phyloP scores from a whole-genome alignment of 2,113 vertebrate genomes.

The Trichechus manatus region DNA sequence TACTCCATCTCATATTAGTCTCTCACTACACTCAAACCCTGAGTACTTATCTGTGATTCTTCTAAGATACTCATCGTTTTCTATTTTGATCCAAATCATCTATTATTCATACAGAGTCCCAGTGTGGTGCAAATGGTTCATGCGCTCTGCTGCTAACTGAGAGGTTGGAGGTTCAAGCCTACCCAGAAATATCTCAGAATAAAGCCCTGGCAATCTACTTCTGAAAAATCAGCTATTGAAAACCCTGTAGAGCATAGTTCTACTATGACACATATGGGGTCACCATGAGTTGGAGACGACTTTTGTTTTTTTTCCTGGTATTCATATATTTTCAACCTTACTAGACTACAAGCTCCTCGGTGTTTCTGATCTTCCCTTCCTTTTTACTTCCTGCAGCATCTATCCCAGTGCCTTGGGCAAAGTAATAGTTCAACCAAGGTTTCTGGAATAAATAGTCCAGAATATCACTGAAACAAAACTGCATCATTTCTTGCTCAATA shows the following conservation, averaged over 20 bases:
- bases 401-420: not conserved
- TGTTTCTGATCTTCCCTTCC: not conserved
- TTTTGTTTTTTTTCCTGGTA: not conserved
- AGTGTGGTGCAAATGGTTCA: not conserved
- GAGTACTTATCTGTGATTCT: not conserved
- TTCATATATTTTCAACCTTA: not conserved
- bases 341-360: not conserved
- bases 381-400: not conserved
- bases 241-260: not conserved
- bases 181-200: not conserved
- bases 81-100: not conserved
- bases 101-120: not conserved
- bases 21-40: not conserved
- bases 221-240: not conserved
- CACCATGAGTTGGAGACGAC: not conserved
- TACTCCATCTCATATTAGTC: not conserved
- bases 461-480: not conserved
- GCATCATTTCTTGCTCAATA: not conserved
- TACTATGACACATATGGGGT: not conserved
- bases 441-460: conserved; percentile 11
- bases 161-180: not conserved
- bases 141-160: not conserved
- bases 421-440: not conserved
- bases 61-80: not conserved
- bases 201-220: not conserved